phyloP scores from a whole-genome alignment of 2,113 vertebrate species.

The Onychostoma macrolepis region DNA sequence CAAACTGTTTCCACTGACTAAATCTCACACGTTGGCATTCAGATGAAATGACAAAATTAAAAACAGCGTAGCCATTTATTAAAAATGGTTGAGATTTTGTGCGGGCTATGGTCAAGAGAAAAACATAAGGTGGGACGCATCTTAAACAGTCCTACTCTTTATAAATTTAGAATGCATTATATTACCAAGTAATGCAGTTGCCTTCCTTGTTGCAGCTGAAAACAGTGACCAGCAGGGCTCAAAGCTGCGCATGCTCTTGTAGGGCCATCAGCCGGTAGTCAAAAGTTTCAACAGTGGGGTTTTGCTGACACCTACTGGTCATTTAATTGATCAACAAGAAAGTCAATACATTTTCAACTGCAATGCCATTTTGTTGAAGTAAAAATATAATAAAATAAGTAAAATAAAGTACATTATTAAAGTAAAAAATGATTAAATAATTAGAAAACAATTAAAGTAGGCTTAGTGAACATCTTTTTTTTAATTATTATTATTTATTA shows the following conservation, averaged over 20 bases:
- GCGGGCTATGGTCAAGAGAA: background rate
- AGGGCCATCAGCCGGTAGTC: background rate
- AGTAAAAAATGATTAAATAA: no score
- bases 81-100: background rate
- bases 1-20: background rate
- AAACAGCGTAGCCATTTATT: no score
- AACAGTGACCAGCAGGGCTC: background rate
- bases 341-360: no score
- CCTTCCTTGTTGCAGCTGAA: background rate
- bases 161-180: background rate
- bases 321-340: background rate
- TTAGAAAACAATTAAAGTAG: no score
- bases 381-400: no score
- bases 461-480: background rate
- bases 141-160: background rate
- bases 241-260: background rate
- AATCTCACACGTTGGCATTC: background rate
- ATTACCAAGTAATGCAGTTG: background rate
- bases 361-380: background rate
- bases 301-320: conserved; percentile 5
- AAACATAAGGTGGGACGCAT: background rate
- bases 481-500: background rate
- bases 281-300: background rate
- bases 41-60: background rate
- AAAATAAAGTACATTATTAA: no score